Conservation (phyloP, 1,140 invertebrate genomes). For the Solenopsis fugax region DNA sequence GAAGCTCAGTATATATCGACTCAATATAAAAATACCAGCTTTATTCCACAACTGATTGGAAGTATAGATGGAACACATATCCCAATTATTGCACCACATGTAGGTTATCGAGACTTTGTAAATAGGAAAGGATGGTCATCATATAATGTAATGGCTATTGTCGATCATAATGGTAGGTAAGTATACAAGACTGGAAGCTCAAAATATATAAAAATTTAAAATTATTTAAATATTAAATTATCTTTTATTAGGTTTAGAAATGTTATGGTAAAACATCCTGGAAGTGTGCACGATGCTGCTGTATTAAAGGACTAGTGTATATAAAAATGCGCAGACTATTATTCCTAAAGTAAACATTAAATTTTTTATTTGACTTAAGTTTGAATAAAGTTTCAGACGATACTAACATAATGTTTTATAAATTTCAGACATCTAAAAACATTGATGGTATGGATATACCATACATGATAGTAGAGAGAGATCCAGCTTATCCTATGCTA, state of each 20-base stretch:
- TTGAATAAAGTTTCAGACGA: neutral
- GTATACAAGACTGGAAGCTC: neutral
- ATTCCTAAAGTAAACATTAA: slow-evolving; percentile 14
- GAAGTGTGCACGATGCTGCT: slow-evolving; percentile 6
- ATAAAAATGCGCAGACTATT: neutral
- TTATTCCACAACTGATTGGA: slow-evolving; percentile 20
- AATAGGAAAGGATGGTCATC: slow-evolving; percentile 39
- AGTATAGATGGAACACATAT: slow-evolving; percentile 14
- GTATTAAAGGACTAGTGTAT: slow-evolving; percentile 6
- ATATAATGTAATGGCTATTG: slow-evolving; percentile 17
- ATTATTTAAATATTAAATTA: neutral
- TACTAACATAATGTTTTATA: neutral
- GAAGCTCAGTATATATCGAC: neutral
- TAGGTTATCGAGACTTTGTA: slow-evolving; percentile 37
- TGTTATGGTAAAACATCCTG: slow-evolving; percentile 3
- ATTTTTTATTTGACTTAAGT: neutral
- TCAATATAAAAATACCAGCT: neutral
- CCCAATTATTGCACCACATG: neutral
- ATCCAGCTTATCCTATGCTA: slow-evolving; percentile 4
- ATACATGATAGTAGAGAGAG: slow-evolving; percentile 2
- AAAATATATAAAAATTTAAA: neutral
- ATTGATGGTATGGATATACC: neutral
- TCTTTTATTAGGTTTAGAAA: neutral
- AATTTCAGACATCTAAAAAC: slow-evolving; percentile 10
- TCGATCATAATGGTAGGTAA: slow-evolving; percentile 30